Base-by-base conservation (phyloP, 2,888 invertebrate species). In the Eudemis profundana region DNA sequence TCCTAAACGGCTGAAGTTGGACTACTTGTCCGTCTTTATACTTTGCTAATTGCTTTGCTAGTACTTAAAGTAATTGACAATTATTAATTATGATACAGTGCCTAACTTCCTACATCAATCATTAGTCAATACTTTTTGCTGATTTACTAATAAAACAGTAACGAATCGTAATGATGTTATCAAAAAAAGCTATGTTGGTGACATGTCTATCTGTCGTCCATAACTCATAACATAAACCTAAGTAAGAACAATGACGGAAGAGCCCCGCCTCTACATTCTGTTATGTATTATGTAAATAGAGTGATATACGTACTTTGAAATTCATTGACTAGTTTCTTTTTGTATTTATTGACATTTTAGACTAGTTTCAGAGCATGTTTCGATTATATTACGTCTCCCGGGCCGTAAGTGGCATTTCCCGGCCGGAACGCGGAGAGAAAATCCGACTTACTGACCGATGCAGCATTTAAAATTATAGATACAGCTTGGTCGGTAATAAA, bases 171-270 rank as follows among this genome's bases (percentile, higher is more conserved):
- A 62, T 38, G 42, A 50, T 51, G 36, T 46, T 59, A 64, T 59
- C 44, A 57, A 8, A 50, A 33, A 33, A 42, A 50, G 36, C 51
- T 57, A 23, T 29, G 42, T 44, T 51, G 49, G 63, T 42, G 64
- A 64, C 64, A 64, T 27, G 33, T 57, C 7, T 38, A 23, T 50
- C 14, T 19, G 42, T 54, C 36, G 15, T 23, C 36, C n/a, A 27
- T 42, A 56, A 49, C 40, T 42, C 44, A 36, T 36, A 57, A 57
- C n/a, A n/a, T n/a, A n/a, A n/a, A n/a, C n/a, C n/a, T n/a, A 50
- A 56, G 14, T 33, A 17, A 27, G 44, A 64, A 60, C 65, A 59
- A 65, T 60, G 27, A 46, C 65, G 65, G 65, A 65, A 65, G 59
- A 51, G 49, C 59, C 53, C 38, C 51, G 51, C 65, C 65, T 36